phyloP scores from a whole-genome alignment of 2,888 invertebrate genomes.

The Rosalia funebris region DNA sequence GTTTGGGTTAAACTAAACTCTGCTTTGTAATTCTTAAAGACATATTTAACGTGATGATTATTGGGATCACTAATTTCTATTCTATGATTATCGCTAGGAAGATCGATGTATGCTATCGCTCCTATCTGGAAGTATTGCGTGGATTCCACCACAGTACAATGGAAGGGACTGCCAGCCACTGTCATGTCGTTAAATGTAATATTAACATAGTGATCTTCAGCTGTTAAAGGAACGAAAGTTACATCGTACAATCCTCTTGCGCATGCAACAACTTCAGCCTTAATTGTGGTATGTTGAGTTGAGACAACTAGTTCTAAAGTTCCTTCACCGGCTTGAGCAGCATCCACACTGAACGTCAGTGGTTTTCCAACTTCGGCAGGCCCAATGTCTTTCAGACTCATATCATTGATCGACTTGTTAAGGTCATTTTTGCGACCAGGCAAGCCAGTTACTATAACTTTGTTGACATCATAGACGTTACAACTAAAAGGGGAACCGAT shows the following conservation, averaged over 20 bases:
- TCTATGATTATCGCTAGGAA: conserved; percentile 71
- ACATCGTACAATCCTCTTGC: conserved; percentile 92
- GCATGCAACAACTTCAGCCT: conserved; percentile 84
- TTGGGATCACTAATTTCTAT: conserved; percentile 75
- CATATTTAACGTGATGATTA: conserved; percentile 66
- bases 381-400: conserved; percentile 62
- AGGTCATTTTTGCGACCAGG: conserved; percentile 59
- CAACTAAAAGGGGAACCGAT: conserved; percentile 93
- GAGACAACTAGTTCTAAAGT: conserved; percentile 92
- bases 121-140: conserved; percentile 80
- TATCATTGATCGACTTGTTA: conserved; percentile 54
- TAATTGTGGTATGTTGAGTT: conserved; percentile 88
- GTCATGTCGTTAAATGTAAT: conserved; percentile 94
- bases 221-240: conserved; percentile 90
- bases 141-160: conserved; percentile 75
- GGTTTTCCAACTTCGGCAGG: conserved; percentile 81
- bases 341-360: conserved; percentile 93
- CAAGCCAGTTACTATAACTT: conserved; percentile 78
- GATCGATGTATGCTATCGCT: conserved; percentile 67
- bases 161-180: conserved; percentile 90
- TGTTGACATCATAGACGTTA: conserved; percentile 91
- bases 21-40: conserved; percentile 59
- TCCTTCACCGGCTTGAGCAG: conserved; percentile 94
- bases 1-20: conserved; percentile 70
- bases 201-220: conserved; percentile 89